Conservation (phyloP, 2,113 vertebrate genomes). For the Nansenia antarctica region DNA sequence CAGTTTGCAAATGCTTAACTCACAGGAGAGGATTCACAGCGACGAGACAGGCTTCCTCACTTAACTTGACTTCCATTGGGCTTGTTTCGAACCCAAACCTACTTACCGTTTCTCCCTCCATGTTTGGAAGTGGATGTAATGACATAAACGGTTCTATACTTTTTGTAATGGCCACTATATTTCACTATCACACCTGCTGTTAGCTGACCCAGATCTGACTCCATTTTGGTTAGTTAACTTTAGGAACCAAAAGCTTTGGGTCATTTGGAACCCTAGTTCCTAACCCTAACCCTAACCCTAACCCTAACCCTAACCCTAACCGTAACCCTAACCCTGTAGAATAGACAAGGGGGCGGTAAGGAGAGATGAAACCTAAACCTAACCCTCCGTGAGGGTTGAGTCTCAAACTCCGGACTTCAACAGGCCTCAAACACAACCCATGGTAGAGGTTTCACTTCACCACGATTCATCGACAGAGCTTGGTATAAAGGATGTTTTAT, state of each 20-base stretch:
- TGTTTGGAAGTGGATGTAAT: constrained; percentile 4
- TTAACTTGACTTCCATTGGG: background rate
- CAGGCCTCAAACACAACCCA: too few relatives aligned
- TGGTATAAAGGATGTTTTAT: too few relatives aligned
- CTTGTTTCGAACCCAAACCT: background rate
- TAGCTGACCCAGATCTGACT: constrained; percentile 33
- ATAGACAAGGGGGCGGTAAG: too few relatives aligned
- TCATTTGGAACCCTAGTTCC: constrained; percentile 24
- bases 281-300: too few relatives aligned
- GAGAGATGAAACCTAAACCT: too few relatives aligned
- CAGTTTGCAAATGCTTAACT: background rate
- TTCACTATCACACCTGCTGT: constrained; percentile 36
- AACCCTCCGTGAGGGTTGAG: too few relatives aligned
- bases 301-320: too few relatives aligned
- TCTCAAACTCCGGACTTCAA: too few relatives aligned
- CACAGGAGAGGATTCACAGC: background rate
- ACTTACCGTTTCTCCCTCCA: background rate
- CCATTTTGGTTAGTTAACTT: constrained; percentile 1
- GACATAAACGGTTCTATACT: constrained; percentile 20
- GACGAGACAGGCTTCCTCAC: too few relatives aligned
- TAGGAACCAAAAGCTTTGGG: constrained; percentile 6
- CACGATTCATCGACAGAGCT: too few relatives aligned
- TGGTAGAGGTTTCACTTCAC: too few relatives aligned
- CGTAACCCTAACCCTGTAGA: too few relatives aligned
- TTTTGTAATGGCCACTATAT: constrained; percentile 24